Percentiles rank a stretch among this genome's conserved stretches.
Evolutionary conservation across 1,140 invertebrate species (phyloP).

Genomic region (Thaumatotibia leucotreta): DNA sequence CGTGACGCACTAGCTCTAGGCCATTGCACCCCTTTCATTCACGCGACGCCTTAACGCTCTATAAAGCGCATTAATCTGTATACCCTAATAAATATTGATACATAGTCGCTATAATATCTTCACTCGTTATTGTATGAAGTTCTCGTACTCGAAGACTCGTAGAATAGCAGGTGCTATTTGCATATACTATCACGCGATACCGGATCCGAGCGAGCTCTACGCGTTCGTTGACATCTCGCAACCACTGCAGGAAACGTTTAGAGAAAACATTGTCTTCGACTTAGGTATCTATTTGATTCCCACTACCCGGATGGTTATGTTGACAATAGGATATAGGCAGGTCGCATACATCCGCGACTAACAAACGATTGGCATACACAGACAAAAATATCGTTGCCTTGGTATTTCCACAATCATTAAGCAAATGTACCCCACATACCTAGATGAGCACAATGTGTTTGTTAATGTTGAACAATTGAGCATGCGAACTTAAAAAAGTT

Average conservation of each 20-base stretch:
- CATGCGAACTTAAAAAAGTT: not conserved
- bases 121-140: too few relatives aligned
- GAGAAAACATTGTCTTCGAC: slow-evolving; percentile 35
- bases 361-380: not conserved
- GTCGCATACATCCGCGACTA: not conserved
- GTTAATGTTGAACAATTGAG: not conserved
- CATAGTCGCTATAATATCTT: slow-evolving; percentile 14
- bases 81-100: slow-evolving; percentile 53
- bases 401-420: not conserved
- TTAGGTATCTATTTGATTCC: slow-evolving; percentile 20
- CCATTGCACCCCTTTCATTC: slow-evolving; percentile 74
- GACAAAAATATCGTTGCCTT: not conserved
- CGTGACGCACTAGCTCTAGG: slow-evolving; percentile 40
- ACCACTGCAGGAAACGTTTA: slow-evolving; percentile 47
- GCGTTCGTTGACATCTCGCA: slow-evolving; percentile 47
- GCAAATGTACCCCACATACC: not conserved
- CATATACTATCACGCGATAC: slow-evolving; percentile 20
- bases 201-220: slow-evolving; percentile 18
- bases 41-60: slow-evolving; percentile 64
- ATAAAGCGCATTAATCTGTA: slow-evolving; percentile 58
- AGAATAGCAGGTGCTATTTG: slow-evolving; percentile 13
- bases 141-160: too few relatives aligned
- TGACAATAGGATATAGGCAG: slow-evolving; percentile 28
- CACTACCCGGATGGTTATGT: slow-evolving; percentile 27
- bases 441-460: not conserved